Evolutionary conservation across 2,797 vertebrate species (phyloP).

Genomic region (Zenarchopterus dispar): DNA sequence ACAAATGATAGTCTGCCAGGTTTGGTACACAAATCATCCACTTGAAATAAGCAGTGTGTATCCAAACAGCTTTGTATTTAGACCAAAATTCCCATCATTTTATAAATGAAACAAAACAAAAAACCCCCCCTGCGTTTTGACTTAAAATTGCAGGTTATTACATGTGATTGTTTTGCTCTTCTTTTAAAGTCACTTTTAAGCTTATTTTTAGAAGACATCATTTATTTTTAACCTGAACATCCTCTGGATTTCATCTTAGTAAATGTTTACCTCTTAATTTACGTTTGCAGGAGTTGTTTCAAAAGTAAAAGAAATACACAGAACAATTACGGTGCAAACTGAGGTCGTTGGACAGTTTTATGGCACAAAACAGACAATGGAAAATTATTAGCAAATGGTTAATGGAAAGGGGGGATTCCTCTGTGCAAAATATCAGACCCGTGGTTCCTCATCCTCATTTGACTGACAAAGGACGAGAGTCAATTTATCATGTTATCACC

Average conservation of each 20-base stretch:
- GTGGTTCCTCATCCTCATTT: constrained; percentile 35
- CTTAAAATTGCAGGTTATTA: constrained; percentile 60
- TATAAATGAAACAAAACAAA: constrained; percentile 53
- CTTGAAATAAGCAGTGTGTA: constrained; percentile 61
- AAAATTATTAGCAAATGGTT: neutral
- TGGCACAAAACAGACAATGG: neutral
- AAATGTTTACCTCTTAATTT: constrained; percentile 8
- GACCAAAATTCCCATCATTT: constrained; percentile 47
- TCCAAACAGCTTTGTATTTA: constrained; percentile 41
- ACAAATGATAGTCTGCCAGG: constrained; percentile 74
- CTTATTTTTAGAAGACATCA: constrained; percentile 8
- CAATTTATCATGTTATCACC: constrained; percentile 31
- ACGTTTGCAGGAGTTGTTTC: neutral
- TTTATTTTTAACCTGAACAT: constrained; percentile 31
- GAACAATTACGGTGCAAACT: neutral
- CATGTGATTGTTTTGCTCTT: constrained; percentile 27
- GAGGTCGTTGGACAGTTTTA: neutral
- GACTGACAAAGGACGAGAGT: constrained; percentile 40
- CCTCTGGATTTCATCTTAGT: neutral
- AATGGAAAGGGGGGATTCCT: constrained; percentile 21
- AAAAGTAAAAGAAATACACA: neutral
- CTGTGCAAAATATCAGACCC: constrained; percentile 3
- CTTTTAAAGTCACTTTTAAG: neutral
- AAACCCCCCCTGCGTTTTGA: constrained; percentile 51
- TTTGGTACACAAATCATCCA: constrained; percentile 66